Conservation (phyloP, 2,113 vertebrate genomes). For the Chaetops frenatus region DNA sequence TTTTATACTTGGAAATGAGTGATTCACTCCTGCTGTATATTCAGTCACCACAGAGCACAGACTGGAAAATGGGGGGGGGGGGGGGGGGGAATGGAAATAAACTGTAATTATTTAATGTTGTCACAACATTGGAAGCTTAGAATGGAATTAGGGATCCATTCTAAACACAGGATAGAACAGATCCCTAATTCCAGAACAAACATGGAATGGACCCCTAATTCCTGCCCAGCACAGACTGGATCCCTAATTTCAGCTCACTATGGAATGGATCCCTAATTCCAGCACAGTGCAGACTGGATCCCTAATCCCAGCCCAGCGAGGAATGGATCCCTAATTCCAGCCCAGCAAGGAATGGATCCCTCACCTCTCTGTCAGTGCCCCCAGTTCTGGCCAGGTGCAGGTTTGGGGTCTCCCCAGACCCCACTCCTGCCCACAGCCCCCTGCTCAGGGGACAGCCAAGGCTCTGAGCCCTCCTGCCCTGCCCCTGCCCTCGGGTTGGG, state of each 20-base stretch:
- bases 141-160: too few relatives aligned
- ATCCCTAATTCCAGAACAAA: not conserved
- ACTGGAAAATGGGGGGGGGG: not conserved
- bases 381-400: too few relatives aligned
- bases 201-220: fast-evolving
- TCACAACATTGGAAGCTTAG: too few relatives aligned
- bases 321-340: not conserved
- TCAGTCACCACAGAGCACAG: not conserved
- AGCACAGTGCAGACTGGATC: too few relatives aligned
- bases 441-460: not conserved
- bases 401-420: fast-evolving
- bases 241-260: not conserved
- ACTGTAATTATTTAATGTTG: not conserved
- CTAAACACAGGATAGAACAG: fast-evolving
- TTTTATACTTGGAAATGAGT: slow-evolving; percentile 28
- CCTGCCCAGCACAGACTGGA: not conserved
- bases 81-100: not conserved
- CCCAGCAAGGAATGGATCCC: not conserved
- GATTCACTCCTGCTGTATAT: not conserved
- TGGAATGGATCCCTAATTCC: not conserved
- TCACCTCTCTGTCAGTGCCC: not conserved
- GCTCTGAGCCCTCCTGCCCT: not conserved
- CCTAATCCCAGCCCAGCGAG: too few relatives aligned
- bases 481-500: not conserved
- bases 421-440: not conserved